These are phyloP conservation scores for Bradypus variegatus DNA, from an alignment of 2,797 vertebrate species.

Conservation along the genomic window DNA sequence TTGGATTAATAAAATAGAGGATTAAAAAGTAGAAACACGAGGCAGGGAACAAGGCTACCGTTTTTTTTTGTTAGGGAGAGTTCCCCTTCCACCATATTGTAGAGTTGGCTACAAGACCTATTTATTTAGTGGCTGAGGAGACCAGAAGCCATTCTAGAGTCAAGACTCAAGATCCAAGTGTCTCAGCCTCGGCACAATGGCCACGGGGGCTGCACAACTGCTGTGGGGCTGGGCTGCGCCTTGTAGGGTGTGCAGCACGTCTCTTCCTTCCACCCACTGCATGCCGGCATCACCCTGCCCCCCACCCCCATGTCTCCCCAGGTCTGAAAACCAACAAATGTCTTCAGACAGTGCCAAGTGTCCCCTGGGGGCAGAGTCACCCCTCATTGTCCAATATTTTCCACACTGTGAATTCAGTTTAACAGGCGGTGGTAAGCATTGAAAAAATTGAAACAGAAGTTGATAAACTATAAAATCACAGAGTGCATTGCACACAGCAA, in stretches of 20 bases:
- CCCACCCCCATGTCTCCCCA: not conserved
- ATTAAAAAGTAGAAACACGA: not conserved
- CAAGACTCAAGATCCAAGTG: accelerated
- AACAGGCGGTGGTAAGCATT: not conserved
- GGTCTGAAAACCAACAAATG: not conserved
- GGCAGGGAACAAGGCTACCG: no score
- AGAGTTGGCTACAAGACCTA: not conserved
- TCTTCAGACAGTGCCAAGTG: not conserved
- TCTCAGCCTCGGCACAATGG: accelerated
- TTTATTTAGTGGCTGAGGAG: not conserved
- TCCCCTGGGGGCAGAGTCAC: not conserved
- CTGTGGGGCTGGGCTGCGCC: no score
- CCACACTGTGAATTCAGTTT: not conserved
- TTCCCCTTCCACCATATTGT: no score
- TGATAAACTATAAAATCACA: not conserved
- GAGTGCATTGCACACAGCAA: not conserved
- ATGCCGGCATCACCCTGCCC: not conserved
- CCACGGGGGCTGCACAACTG: no score
- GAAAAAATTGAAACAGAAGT: not conserved
- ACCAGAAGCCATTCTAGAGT: not conserved
- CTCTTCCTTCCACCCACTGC: not conserved
- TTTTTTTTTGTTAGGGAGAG: accelerated
- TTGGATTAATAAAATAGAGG: no score
- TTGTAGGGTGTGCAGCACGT: not conserved
- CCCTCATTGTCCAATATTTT: not conserved